Base-by-base conservation (phyloP, 2,888 invertebrate genomes). In the Oasisia sp. region DNA sequence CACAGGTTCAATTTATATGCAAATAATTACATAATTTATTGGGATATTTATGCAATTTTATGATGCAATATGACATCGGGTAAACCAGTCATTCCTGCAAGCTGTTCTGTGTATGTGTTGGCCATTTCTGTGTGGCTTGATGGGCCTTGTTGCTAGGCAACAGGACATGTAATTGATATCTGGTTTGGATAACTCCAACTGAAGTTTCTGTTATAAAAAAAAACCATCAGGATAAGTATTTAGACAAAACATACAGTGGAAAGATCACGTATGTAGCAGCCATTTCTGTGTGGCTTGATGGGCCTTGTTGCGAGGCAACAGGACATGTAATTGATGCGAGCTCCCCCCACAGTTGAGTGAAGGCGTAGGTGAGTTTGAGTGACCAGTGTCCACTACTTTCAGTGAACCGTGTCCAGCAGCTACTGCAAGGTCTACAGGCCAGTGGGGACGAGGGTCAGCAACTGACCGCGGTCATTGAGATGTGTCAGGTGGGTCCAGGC, bases 381-480 rank as follows among this genome's bases (percentile, higher is more conserved):
- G 32, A 91, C 89, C 89, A n/a, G 27, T 74, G 74, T 74, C 27
- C 7, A 74, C n/a, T 74, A 27, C 44, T 94, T 95, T n/a, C 95
- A 96, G 96, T 96, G 94, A 96, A 98, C 7, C 99, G 99, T 97
- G 99, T 99, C 0, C 99, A 99, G 95, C 99, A 99, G 95, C 97
- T 99, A 91, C 97, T 99, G 91, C 98, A 98, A 94, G 99, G 99
- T 0, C 97, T 99, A 94, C 99, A 99, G 96, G 98, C 99, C 4
- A 98, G 98, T 38, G 98, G 98, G 7, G 99, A 99, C 96, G 99
- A 99, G 96, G 98, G 98, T 12, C 98, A 99, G 95, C 99, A 99
- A 96, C 97, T 99, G 93, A 99, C 99, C 96, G 98, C 99, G 0
- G 99, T 99, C 89, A 99, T 99, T 93, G 99, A 99, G 97, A 99